These are phyloP conservation scores for Hippocampus guttulatus DNA, from an alignment of 2,113 vertebrate species.

Conservation along the genomic window DNA sequence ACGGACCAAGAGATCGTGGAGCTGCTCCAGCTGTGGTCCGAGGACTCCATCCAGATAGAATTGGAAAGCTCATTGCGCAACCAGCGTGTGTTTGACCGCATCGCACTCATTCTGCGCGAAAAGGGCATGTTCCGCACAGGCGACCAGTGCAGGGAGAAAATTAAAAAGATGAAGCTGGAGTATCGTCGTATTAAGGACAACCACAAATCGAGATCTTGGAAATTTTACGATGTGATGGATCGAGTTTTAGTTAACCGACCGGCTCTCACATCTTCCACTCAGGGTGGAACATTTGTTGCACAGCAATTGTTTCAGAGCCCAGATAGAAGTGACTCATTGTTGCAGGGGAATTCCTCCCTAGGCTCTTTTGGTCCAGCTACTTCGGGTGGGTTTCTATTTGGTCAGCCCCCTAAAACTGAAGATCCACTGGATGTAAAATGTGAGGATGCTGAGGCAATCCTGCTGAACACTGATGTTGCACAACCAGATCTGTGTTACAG, in stretches of 20 bases:
- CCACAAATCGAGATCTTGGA: constrained; percentile 79
- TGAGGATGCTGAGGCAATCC: constrained; percentile 77
- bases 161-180: constrained; percentile 92
- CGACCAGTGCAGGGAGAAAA: constrained; percentile 85
- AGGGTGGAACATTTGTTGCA: constrained; percentile 69
- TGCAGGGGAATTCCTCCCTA: constrained; percentile 45
- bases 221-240: constrained; percentile 89
- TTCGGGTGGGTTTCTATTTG: constrained; percentile 70
- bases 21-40: constrained; percentile 85
- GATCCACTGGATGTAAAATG: constrained; percentile 81
- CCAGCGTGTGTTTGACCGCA: constrained; percentile 86
- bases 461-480: constrained; percentile 69
- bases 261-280: constrained; percentile 72
- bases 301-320: constrained; percentile 75
- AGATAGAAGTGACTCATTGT: constrained; percentile 64
- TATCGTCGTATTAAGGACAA: constrained; percentile 86
- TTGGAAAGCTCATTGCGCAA: constrained; percentile 85
- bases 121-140: constrained; percentile 83
- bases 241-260: constrained; percentile 80
- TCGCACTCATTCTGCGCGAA: constrained; percentile 77
- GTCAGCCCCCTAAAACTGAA: constrained; percentile 69
- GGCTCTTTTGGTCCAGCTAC: constrained; percentile 60
- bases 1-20: constrained; percentile 86
- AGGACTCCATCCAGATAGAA: constrained; percentile 81
- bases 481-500: constrained; percentile 72